phyloP scores from a whole-genome alignment of 2,113 vertebrate species.

The Mus spicilegus region DNA sequence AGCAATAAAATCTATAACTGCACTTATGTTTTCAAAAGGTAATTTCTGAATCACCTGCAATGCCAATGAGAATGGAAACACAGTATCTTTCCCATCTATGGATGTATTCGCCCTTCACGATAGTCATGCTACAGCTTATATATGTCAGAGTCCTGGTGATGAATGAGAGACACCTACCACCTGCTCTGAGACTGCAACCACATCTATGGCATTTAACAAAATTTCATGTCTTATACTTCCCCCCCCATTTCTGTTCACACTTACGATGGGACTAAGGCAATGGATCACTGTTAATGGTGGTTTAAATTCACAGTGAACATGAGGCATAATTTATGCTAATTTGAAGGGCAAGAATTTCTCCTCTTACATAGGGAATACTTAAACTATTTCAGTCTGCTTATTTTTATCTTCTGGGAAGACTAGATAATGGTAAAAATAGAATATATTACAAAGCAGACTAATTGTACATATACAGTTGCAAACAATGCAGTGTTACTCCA shows the following conservation, averaged over 20 bases:
- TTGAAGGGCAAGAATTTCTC: conserved; percentile 26
- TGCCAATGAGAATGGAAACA: conserved; percentile 28
- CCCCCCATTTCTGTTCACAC: neutral
- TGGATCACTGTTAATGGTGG: neutral
- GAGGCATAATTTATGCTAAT: conserved; percentile 23
- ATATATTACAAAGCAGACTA: conserved; percentile 1
- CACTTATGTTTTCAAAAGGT: conserved; percentile 34
- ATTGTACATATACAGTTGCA: conserved; percentile 8
- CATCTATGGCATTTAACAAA: conserved; percentile 36
- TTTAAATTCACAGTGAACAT: conserved; percentile 41
- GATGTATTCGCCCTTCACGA: neutral
- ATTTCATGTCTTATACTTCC: neutral
- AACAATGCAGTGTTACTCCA: neutral
- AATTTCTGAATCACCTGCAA: conserved; percentile 34
- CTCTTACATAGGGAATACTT: neutral
- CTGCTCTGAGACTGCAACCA: neutral
- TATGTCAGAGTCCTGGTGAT: neutral
- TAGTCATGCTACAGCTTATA: neutral
- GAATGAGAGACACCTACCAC: neutral
- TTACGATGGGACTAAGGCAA: conserved; percentile 9
- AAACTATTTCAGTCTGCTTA: conserved; percentile 31
- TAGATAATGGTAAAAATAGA: conserved; percentile 52
- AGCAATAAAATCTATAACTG: conserved; percentile 33
- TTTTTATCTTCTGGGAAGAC: conserved; percentile 47
- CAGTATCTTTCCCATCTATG: neutral